Conservation (phyloP, 2,888 invertebrate genomes). For the Harpalus rufipes region DNA sequence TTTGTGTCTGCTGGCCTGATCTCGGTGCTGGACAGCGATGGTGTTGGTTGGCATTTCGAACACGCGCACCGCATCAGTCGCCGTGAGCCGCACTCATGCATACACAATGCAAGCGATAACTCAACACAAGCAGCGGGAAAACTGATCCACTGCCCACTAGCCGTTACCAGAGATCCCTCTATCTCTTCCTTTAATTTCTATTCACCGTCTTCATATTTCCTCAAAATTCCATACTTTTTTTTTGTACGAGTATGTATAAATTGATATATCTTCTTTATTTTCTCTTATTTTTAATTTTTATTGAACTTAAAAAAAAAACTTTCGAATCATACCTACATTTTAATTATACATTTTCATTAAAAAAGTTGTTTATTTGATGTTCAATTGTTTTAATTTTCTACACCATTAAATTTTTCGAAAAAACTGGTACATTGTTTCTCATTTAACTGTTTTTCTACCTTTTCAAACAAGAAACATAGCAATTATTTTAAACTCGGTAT, state of each 20-base stretch:
- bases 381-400: too few species aligned
- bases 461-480: too few species aligned
- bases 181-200: background rate
- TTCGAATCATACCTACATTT: too few species aligned
- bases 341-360: too few species aligned
- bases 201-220: background rate
- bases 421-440: too few species aligned
- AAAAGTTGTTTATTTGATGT: too few species aligned
- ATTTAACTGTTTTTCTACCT: too few species aligned
- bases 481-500: too few species aligned
- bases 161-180: background rate
- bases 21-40: background rate
- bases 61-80: conserved; percentile 72
- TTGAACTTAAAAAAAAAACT: too few species aligned
- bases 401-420: too few species aligned
- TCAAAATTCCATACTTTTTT: background rate
- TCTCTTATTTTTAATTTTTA: background rate
- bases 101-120: conserved; percentile 72
- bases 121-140: conserved; percentile 62
- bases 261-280: background rate
- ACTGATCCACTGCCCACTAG: conserved; percentile 31
- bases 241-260: too few species aligned
- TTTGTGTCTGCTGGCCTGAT: conserved; percentile 52
- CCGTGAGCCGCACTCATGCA: conserved; percentile 71
- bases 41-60: conserved; percentile 70